Evolutionary conservation across 2,113 vertebrate genomes (phyloP).

Genomic region (Lophotis ruficrista): DNA sequence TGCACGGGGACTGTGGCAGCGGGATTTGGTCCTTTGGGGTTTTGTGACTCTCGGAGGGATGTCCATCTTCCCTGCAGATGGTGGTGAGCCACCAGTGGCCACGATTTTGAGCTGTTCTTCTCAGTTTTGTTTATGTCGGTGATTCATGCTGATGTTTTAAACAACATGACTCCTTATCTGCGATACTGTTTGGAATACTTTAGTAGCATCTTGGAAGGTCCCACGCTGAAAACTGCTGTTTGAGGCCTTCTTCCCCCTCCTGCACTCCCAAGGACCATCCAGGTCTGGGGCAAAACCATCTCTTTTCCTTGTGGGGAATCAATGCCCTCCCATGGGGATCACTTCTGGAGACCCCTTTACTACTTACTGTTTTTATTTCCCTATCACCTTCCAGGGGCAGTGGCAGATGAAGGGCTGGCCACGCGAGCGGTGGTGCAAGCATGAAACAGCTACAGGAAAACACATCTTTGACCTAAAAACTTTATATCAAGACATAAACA

Average conservation of each 20-base stretch:
- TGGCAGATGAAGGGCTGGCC: not conserved
- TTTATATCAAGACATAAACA: not conserved
- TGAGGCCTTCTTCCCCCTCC: fast-evolving
- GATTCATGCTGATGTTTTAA: not conserved
- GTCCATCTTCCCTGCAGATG: not conserved
- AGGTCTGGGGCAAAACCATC: not conserved
- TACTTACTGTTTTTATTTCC: not conserved
- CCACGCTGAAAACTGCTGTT: fast-evolving
- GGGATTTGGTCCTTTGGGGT: not conserved
- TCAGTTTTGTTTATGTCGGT: fast-evolving
- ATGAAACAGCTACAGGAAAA: not conserved
- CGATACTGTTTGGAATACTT: not conserved
- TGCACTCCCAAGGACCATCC: not conserved
- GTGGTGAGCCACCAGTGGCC: not conserved
- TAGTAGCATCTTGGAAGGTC: not conserved
- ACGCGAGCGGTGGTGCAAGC: fast-evolving
- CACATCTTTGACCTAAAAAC: not conserved
- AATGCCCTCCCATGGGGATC: fast-evolving
- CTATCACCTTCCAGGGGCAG: not conserved
- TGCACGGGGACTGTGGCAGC: fast-evolving
- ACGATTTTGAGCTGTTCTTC: not conserved
- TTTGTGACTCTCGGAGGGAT: fast-evolving
- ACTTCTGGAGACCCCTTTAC: not conserved
- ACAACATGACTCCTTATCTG: not conserved
- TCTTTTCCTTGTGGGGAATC: not conserved